These are phyloP conservation scores for Cosmia trapezina DNA, from an alignment of 2,888 invertebrate species.

Conservation along the genomic window DNA sequence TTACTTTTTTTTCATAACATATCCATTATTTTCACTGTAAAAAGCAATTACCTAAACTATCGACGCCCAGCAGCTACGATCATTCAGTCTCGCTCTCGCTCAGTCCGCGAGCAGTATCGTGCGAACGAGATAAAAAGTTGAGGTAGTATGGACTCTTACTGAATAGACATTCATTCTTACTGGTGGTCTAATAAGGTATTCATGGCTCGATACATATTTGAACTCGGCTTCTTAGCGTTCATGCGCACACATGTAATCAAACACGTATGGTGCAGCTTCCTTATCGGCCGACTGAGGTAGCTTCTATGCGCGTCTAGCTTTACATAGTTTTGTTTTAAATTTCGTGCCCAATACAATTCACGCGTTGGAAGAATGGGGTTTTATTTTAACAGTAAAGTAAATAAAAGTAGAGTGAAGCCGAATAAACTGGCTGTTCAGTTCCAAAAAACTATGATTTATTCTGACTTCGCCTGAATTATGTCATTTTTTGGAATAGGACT, in stretches of 20 bases:
- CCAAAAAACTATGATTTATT: neutral
- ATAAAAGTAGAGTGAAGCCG: neutral
- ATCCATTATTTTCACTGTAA: too few species aligned
- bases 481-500: conserved; percentile 14
- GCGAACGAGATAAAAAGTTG: too few species aligned
- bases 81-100: too few species aligned
- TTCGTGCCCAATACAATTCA: conserved; percentile 38
- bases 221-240: conserved; percentile 49
- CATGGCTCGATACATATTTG: neutral
- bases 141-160: too few species aligned
- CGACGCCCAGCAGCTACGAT: too few species aligned
- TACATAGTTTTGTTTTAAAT: neutral
- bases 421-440: neutral
- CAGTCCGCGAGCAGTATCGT: neutral
- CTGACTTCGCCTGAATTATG: conserved; percentile 17
- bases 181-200: neutral
- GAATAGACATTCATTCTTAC: neutral
- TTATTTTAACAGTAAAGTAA: too few species aligned
- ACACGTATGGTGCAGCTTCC: conserved; percentile 23
- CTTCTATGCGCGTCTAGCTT: conserved; percentile 48
- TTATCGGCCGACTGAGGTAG: conserved; percentile 49
- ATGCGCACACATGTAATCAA: conserved; percentile 33
- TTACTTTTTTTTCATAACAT: too few species aligned
- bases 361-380: neutral
- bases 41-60: too few species aligned